Evolutionary conservation across 2,113 vertebrate genomes (phyloP).

Genomic region (Semicossyphus pulcher): DNA sequence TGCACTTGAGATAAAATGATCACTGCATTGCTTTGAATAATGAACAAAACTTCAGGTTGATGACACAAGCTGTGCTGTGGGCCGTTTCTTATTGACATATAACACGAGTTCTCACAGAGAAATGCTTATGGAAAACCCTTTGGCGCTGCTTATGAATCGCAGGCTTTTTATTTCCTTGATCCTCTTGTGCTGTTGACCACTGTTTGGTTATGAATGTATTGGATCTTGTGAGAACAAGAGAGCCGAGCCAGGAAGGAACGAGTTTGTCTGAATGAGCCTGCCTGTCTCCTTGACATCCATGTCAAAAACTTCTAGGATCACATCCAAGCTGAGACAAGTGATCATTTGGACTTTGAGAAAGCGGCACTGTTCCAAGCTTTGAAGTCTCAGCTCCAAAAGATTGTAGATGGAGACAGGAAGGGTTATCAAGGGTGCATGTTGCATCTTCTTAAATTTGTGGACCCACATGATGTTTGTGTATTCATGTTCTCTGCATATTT

Average conservation of each 20-base stretch:
- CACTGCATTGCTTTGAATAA: no score
- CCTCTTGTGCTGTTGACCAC: constrained; percentile 58
- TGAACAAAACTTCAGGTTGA: no score
- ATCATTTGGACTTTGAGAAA: constrained; percentile 61
- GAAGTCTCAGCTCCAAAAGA: constrained; percentile 55
- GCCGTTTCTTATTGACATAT: not conserved
- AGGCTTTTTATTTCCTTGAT: constrained; percentile 48
- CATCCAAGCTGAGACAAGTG: constrained; percentile 74
- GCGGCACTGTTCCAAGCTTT: constrained; percentile 62
- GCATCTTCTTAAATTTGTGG: constrained; percentile 30
- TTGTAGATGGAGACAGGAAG: constrained; percentile 22
- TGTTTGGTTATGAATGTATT: constrained; percentile 73
- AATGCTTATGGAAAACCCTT: constrained; percentile 53
- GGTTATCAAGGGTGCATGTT: constrained; percentile 53
- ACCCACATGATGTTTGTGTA: constrained; percentile 3
- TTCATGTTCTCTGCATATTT: constrained; percentile 1
- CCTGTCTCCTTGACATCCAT: constrained; percentile 67
- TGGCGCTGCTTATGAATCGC: constrained; percentile 49
- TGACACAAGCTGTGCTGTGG: not conserved
- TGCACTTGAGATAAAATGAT: no score
- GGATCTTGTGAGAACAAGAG: constrained; percentile 68
- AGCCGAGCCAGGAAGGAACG: constrained; percentile 61
- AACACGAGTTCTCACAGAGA: no score
- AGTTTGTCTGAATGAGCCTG: constrained; percentile 67
- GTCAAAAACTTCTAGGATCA: constrained; percentile 73